Percentiles rank a stretch among this genome's conserved stretches.
Conservation (phyloP, 2,888 invertebrate species). For the Pollenia angustigena region DNA sequence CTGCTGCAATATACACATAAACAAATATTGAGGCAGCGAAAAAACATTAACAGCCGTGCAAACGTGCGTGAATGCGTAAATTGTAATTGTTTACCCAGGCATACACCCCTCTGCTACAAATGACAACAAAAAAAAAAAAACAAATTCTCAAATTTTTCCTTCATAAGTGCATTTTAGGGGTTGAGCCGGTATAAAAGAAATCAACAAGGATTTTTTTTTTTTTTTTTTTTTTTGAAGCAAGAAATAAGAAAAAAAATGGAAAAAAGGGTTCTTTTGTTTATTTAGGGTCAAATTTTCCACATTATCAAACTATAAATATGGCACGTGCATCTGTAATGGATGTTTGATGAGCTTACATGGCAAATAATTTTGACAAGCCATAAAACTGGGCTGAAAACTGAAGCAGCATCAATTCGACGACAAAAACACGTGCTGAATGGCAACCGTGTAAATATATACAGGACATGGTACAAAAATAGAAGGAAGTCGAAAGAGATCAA, state of each 20-base stretch:
- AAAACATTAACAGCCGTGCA: conserved; percentile 7
- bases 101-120: neutral
- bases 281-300: conserved; percentile 63
- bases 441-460: conserved; percentile 24
- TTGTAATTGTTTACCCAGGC: conserved; percentile 47
- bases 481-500: too few species aligned
- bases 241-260: neutral
- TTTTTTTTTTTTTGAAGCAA: neutral
- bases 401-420: neutral
- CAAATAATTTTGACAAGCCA: conserved; percentile 48
- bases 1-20: conserved; percentile 9
- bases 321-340: conserved; percentile 60
- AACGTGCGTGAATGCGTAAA: conserved; percentile 60
- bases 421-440: neutral
- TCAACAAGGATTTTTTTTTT: conserved; percentile 8
- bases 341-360: conserved; percentile 47
- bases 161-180: conserved; percentile 24
- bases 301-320: conserved; percentile 53
- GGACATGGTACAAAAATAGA: too few species aligned
- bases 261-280: conserved; percentile 59
- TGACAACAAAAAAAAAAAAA: neutral
- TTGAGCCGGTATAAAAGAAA: conserved; percentile 4
- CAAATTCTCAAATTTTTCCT: neutral
- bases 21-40: neutral
- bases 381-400: conserved; percentile 19